Evolutionary conservation across 2,888 invertebrate genomes (phyloP), one percentile per base, ranked within the genome.

Genomic region (Ormyrus rosae): DNA sequence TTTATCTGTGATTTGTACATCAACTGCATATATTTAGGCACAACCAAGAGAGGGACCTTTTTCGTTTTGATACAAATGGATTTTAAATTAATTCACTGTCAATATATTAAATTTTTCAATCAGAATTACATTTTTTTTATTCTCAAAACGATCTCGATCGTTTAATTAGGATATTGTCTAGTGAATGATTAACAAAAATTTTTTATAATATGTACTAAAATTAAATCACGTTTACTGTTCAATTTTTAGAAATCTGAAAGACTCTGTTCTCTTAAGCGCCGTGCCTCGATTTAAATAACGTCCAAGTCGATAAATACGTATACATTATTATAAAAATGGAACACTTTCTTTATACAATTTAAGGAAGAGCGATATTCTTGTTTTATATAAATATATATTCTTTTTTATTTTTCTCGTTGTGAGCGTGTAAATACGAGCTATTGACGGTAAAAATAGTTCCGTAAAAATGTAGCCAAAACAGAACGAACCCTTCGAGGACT

Each of bases 271-370:
- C 64, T 73, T 72, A 77, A 72, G 78, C 74, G 70, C 74, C 74
- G 78, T 81, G 78, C 81, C 81, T 81, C 78, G 60, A 81, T 78
- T 81, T 71, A 64, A 81, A 69, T 78, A 61, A 78, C 81, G 81
- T 81, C 78, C 81, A 71, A 75, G 11, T 65, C 58, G 45, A 65
- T 74, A 70, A 9, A 19, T 64, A 64, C 65, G 50, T 64, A 77
- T 50, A 81, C 63, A 72, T 51, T 34, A 34, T 72, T 71, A 64
- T 34, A 56, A 72, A 60, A n/a, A 68, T n/a, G 55, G 56, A 46
- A 74, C 69, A 67, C 13, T 75, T 69, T 55, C 19, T 58, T 75
- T 10, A 19, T 53, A 45, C 64, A 67, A 68, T 61, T 68, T 53
- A 34, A 53, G 34, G 34, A 61, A n/a, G 46, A 51, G 53, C 34